Percentiles rank a stretch among this genome's conserved stretches.
Conservation (phyloP, 2,797 vertebrate species). For the Paratrypauchen microcephalus region DNA sequence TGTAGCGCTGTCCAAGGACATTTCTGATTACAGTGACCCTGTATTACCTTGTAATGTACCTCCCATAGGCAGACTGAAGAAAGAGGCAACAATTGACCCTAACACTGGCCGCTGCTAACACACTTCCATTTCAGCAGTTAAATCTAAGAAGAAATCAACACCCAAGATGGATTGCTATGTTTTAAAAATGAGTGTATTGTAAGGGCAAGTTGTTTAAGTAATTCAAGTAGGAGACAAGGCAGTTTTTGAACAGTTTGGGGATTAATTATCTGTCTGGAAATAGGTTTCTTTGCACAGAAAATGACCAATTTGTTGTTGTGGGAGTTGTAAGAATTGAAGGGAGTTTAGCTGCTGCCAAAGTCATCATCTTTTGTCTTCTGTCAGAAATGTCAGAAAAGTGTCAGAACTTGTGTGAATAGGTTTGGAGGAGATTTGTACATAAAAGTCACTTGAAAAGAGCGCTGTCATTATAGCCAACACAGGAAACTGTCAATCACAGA, state of each 20-base stretch:
- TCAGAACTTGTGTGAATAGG: not conserved
- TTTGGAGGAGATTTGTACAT: conserved; percentile 3
- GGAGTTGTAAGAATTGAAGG: conserved; percentile 3
- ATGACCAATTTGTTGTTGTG: not conserved
- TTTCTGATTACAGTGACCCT: not conserved
- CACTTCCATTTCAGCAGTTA: conserved; percentile 1
- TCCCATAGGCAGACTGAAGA: not conserved
- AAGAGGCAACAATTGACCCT: not conserved
- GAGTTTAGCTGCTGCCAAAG: conserved; percentile 11
- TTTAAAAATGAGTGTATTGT: not conserved
- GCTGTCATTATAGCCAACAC: conserved; percentile 2
- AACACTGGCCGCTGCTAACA: not conserved
- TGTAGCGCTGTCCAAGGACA: not conserved
- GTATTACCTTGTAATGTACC: not conserved
- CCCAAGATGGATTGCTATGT: not conserved
- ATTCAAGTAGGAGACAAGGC: not conserved
- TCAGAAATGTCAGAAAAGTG: not conserved
- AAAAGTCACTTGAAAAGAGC: conserved; percentile 1
- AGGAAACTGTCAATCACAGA: conserved; percentile 9
- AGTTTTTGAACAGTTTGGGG: not conserved
- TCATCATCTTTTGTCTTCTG: conserved; percentile 11
- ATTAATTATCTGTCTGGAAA: conserved; percentile 6
- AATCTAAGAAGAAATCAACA: not conserved
- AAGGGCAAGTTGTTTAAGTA: not conserved
- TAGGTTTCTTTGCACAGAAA: conserved; percentile 1